Conservation (phyloP, 2,113 vertebrate genomes). For the Crotalus tigris region DNA sequence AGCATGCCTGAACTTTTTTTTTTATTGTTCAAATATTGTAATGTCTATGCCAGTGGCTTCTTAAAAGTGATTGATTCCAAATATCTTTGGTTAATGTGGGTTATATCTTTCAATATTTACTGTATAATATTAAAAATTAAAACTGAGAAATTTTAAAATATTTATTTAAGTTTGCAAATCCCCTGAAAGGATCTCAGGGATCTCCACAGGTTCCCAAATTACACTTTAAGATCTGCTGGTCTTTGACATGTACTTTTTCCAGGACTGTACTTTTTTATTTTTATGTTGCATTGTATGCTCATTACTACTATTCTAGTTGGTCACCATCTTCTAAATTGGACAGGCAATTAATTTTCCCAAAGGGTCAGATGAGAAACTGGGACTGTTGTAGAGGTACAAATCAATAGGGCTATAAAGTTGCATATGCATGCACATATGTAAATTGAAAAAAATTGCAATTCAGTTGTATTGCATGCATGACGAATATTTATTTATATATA, state of each 20-base stretch:
- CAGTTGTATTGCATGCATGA: background rate
- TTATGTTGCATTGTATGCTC: background rate
- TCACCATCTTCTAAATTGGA: background rate
- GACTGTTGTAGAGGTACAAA: background rate
- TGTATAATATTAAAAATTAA: background rate
- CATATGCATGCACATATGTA: background rate
- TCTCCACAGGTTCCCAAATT: background rate
- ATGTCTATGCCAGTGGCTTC: background rate
- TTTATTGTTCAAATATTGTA: background rate
- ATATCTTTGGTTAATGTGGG: background rate
- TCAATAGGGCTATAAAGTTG: background rate
- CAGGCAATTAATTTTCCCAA: background rate
- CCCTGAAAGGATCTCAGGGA: background rate
- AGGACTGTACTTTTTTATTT: background rate
- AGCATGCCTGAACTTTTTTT: background rate
- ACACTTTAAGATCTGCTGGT: background rate
- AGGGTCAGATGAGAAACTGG: background rate
- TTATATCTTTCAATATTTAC: background rate
- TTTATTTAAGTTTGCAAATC: background rate
- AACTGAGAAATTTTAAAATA: background rate
- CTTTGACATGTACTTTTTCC: background rate
- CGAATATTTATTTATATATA: background rate
- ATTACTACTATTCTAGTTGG: background rate
- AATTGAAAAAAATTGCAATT: background rate
- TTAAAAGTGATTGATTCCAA: background rate